Evolutionary conservation across 2,888 invertebrate species (phyloP).

Genomic region (Ernsta delagoae): DNA sequence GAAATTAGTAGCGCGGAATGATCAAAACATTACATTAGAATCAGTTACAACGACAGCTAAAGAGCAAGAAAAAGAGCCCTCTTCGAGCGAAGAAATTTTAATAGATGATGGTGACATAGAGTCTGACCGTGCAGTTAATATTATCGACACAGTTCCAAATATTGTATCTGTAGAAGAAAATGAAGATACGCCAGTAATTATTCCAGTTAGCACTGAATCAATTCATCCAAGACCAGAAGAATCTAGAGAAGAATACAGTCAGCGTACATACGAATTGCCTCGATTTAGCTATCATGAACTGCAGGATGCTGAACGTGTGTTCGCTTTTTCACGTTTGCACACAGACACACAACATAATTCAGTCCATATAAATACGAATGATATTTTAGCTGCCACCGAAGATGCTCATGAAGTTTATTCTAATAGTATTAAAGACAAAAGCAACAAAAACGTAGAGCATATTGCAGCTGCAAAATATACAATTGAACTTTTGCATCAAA

Average conservation of each 20-base stretch:
- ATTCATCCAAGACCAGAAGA: background rate
- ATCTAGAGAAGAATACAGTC: slow-evolving; percentile 2
- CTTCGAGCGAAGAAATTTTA: background rate
- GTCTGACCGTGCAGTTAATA: background rate
- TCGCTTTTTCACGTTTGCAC: slow-evolving; percentile 44
- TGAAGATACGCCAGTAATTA: background rate
- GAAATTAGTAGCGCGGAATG: background rate
- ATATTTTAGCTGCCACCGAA: background rate
- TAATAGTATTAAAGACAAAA: background rate
- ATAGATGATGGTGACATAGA: background rate
- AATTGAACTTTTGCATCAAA: slow-evolving; percentile 42
- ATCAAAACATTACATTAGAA: slow-evolving; percentile 41
- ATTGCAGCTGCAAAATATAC: no score
- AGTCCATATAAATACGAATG: slow-evolving; percentile 39
- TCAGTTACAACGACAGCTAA: slow-evolving; percentile 12
- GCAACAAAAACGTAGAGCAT: background rate
- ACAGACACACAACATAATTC: slow-evolving; percentile 4
- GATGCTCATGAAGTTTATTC: background rate
- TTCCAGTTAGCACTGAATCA: background rate
- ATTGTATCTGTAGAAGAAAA: background rate
- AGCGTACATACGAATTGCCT: slow-evolving; percentile 34
- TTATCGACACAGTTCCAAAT: background rate
- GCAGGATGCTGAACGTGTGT: slow-evolving; percentile 44
- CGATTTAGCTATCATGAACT: slow-evolving; percentile 40
- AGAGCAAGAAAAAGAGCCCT: slow-evolving; percentile 6